A percentile compares a stretch with the other conserved stretches of the same genome.
Evolutionary conservation across 2,113 vertebrate species (phyloP).

Genomic region (Tor tambroides): DNA sequence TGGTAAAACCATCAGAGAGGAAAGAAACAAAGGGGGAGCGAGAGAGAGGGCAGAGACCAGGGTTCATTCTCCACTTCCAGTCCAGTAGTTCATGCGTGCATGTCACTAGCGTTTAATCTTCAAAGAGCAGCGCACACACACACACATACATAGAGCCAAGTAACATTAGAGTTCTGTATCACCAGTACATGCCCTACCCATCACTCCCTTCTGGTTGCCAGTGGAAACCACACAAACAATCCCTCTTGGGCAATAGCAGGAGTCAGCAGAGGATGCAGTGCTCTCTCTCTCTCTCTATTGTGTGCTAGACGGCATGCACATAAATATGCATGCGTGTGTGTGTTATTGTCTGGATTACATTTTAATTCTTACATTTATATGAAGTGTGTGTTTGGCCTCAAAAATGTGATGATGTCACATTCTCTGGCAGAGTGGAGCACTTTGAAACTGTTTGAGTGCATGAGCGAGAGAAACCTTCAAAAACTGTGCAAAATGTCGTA

Average conservation of each 20-base stretch:
- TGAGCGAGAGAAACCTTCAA: constrained; percentile 34
- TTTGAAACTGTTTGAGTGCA: constrained; percentile 25
- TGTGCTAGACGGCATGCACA: constrained; percentile 45
- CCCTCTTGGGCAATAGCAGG: constrained; percentile 77
- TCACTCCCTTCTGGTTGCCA: constrained; percentile 70
- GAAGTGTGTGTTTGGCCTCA: constrained; percentile 49
- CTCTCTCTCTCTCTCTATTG: constrained; percentile 39
- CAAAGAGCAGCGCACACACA: constrained; percentile 59
- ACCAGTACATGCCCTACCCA: constrained; percentile 68
- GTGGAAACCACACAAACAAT: constrained; percentile 80
- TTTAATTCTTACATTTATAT: constrained; percentile 45
- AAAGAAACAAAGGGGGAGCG: constrained; percentile 65
- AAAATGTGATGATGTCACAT: constrained; percentile 52
- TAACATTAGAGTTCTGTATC: constrained; percentile 69
- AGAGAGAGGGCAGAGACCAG: constrained; percentile 67
- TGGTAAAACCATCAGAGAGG: constrained; percentile 81
- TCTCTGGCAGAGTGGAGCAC: constrained; percentile 32
- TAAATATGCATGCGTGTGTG: constrained; percentile 47
- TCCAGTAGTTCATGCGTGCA: constrained; percentile 76
- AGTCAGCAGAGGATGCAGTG: constrained; percentile 74
- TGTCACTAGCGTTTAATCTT: constrained; percentile 76
- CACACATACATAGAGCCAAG: constrained; percentile 67
- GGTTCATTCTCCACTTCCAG: constrained; percentile 77
- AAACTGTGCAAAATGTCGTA: not conserved
- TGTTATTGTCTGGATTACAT: constrained; percentile 48